Conservation (phyloP, 2,113 vertebrate genomes). For the Gadus chalcogrammus region DNA sequence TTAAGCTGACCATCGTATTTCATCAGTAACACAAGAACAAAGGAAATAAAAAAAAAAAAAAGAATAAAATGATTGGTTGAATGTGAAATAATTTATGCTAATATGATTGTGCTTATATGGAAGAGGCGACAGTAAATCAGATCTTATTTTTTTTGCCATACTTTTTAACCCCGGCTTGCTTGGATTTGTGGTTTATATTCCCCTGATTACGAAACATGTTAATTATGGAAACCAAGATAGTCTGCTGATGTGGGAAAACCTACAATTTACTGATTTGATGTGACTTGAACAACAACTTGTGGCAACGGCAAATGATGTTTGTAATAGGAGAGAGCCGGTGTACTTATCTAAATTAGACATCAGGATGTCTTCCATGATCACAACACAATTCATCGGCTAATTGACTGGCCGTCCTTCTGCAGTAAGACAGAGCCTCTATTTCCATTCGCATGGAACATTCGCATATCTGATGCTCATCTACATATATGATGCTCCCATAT, state of each 20-base stretch:
- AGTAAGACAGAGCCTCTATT: constrained; percentile 9
- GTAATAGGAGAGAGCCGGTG: constrained; percentile 48
- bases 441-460: background rate
- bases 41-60: no score
- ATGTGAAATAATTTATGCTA: no score
- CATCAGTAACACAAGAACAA: no score
- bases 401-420: constrained; percentile 24
- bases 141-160: no score
- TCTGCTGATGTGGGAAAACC: constrained; percentile 35
- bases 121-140: no score
- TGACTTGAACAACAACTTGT: constrained; percentile 22
- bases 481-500: no score
- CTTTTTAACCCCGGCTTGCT: no score
- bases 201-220: constrained; percentile 55
- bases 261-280: constrained; percentile 55
- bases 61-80: no score
- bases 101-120: no score
- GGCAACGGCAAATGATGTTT: constrained; percentile 47
- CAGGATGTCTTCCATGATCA: constrained; percentile 38
- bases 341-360: constrained; percentile 61
- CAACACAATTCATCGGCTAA: constrained; percentile 21
- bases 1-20: no score
- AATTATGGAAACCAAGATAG: constrained; percentile 55
- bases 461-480: no score
- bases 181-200: no score